These are phyloP conservation scores for Eutolmus rufibarbis DNA, from an alignment of 2,888 invertebrate genomes.

Conservation along the genomic window DNA sequence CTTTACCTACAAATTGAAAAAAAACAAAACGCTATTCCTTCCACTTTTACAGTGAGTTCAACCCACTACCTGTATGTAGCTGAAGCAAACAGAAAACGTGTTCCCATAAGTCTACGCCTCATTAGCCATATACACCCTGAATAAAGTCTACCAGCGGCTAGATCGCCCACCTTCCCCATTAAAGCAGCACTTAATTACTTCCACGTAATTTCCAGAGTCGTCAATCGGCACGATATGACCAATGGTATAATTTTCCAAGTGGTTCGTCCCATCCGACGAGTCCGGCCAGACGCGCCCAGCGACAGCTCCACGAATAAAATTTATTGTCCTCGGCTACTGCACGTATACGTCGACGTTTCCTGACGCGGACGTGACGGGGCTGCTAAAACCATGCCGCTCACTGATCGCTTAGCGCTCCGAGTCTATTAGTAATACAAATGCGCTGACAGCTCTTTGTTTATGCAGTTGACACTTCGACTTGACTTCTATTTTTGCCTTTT, in stretches of 20 bases:
- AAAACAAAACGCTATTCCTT: neutral
- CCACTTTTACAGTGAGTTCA: neutral
- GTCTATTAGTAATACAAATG: conserved; percentile 4
- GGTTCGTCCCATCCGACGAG: conserved; percentile 13
- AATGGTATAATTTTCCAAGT: conserved; percentile 29
- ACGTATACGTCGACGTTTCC: conserved; percentile 38
- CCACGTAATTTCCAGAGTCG: conserved; percentile 22
- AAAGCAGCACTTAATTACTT: conserved; percentile 17
- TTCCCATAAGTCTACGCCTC: neutral
- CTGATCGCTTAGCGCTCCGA: neutral
- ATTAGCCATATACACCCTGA: neutral
- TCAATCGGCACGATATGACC: conserved; percentile 22
- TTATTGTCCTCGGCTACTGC: conserved; percentile 30
- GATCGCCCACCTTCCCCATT: conserved; percentile 10
- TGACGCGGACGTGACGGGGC: conserved; percentile 34
- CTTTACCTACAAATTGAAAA: neutral
- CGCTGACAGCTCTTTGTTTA: conserved; percentile 32
- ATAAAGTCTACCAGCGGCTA: neutral
- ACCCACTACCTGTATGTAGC: neutral
- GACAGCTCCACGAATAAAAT: conserved; percentile 21
- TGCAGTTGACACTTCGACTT: conserved; percentile 33
- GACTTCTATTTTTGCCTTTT: conserved; percentile 39
- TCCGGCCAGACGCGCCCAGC: neutral
- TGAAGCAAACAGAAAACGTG: neutral
- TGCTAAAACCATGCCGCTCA: neutral